phyloP scores from a whole-genome alignment of 2,797 vertebrate genomes.

The Rhinatrema bivittatum region DNA sequence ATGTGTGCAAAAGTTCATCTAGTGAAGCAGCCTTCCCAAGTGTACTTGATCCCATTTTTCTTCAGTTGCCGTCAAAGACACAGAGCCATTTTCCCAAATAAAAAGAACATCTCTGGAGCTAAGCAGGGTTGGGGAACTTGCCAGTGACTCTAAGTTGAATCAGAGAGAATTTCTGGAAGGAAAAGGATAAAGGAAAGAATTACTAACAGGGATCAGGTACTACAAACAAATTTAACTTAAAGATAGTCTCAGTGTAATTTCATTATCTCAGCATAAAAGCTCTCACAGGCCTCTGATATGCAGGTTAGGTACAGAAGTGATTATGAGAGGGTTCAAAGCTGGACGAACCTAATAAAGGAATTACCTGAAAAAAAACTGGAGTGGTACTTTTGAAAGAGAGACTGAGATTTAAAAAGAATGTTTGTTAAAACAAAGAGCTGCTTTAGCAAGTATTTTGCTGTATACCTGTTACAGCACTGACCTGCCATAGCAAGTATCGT shows the following conservation, averaged over 20 bases:
- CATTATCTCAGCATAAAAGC: neutral
- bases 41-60: slow-evolving; percentile 77
- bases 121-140: slow-evolving; percentile 18
- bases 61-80: slow-evolving; percentile 52
- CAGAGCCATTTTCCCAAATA: slow-evolving; percentile 42
- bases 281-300: no score
- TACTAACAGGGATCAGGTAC: no score
- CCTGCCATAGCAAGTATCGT: no score
- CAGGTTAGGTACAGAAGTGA: no score
- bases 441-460: no score
- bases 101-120: slow-evolving; percentile 33
- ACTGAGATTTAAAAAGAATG: no score
- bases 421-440: no score
- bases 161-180: slow-evolving; percentile 34
- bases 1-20: slow-evolving; percentile 75
- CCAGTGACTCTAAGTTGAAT: slow-evolving; percentile 30
- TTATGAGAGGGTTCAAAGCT: no score
- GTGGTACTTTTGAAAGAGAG: no score
- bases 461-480: no score
- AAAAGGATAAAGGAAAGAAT: slow-evolving; percentile 14
- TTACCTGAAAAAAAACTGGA: no score
- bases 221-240: neutral
- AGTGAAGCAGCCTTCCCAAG: slow-evolving; percentile 85
- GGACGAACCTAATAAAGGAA: no score
- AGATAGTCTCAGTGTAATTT: neutral